Evolutionary conservation across 1,140 invertebrate genomes (phyloP), one percentile per base, ranked within the genome.

Genomic region (Apocrypta bakeri): DNA sequence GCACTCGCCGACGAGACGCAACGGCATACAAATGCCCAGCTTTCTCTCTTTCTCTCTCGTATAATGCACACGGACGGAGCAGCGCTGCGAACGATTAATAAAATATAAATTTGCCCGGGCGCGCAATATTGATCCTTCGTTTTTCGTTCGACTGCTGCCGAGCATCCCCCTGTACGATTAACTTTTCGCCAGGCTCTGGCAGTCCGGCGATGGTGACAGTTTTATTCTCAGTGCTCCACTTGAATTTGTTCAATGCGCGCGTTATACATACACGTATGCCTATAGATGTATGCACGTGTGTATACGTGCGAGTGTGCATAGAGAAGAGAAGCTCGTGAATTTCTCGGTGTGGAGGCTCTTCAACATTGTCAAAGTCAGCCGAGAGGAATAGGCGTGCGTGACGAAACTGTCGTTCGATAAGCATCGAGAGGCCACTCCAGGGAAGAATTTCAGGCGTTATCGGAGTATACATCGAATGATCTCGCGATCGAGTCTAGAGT

Each of bases 41-140:
- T 56, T 21, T n/a, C 48, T 2, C 9, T 56, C 48, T 17, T 56
- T 56, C 48, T n/a, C 48, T 2, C 9, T 56, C 48, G 48, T 56
- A 56, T 56, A 56, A 56, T 56, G 21, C 48, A 21, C 48, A 21
- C 48, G 48, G 48, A 56, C 8, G 48, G 48, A 56, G 48, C 48
- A 66, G 27, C 63, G 63, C 24, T 12, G 63, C 63, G 63, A 29
- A 29, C 63, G 27, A 66, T 66, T 66, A 66, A 66, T 66, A 66
- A 66, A 66, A 66, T 66, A 66, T 66, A 66, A 66, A 66, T 66
- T 66, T 66, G 63, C 63, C 63, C 63, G 63, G 63, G 63, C 63
- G 63, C 63, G 63, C 63, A 66, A 66, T 66, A 66, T 66, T 66
- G 63, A 66, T 66, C 63, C 27, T 66, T 66, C 63, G 63, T 66